These are phyloP conservation scores for Cettia cetti DNA, from an alignment of 2,113 vertebrate genomes.

Conservation along the genomic window DNA sequence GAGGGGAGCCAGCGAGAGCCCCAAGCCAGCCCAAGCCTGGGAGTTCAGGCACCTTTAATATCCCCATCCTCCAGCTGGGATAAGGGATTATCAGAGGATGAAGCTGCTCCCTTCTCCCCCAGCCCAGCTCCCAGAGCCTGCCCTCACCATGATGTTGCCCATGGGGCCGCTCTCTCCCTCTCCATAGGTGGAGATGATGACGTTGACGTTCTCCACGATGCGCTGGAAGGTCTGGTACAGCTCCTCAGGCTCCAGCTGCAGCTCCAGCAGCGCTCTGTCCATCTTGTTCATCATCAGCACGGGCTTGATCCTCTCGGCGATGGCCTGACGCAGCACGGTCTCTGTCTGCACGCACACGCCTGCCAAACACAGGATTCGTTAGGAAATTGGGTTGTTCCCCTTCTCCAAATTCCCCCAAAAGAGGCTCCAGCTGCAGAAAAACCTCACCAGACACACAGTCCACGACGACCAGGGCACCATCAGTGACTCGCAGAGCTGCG, in stretches of 20 bases:
- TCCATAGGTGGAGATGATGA: constrained; percentile 93
- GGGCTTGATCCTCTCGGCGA: constrained; percentile 91
- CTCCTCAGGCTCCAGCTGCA: constrained; percentile 90
- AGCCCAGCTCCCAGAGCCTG: accelerated
- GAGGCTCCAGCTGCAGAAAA: accelerated
- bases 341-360: constrained; percentile 97
- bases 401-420: neutral
- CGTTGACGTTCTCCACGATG: constrained; percentile 92
- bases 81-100: accelerated
- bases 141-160: constrained; percentile 90
- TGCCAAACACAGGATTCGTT: neutral
- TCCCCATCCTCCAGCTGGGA: accelerated
- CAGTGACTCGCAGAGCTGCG: constrained; percentile 92
- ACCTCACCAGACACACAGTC: constrained; percentile 95
- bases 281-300: constrained; percentile 99
- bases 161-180: constrained; percentile 91
- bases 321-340: constrained; percentile 94
- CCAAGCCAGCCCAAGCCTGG: neutral
- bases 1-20: accelerated
- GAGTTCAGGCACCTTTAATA: accelerated
- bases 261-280: constrained; percentile 92
- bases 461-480: constrained; percentile 93
- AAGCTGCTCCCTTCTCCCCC: neutral
- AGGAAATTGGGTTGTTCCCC: accelerated
- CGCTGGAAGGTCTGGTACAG: constrained; percentile 96